Evolutionary conservation across 1,140 invertebrate species (phyloP).

Genomic region (Euborellia annulipes): DNA sequence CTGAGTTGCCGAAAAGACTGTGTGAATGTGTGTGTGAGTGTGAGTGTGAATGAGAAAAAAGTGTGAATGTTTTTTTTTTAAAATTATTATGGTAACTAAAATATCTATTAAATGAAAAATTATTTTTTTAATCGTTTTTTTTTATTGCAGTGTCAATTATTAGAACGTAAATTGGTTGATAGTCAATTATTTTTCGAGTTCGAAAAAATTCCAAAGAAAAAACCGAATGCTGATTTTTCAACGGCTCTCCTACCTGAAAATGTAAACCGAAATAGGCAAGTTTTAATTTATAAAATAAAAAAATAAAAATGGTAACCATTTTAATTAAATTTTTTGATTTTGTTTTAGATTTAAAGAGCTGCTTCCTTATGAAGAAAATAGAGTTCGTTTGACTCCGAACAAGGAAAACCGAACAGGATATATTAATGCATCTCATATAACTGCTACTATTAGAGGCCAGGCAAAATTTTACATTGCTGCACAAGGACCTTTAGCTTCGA

Average conservation of each 20-base stretch:
- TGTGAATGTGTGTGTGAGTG: no score
- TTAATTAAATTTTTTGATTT: not conserved
- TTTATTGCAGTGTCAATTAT: conserved; percentile 50
- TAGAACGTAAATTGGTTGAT: conserved; percentile 65
- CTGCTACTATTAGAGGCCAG: conserved; percentile 52
- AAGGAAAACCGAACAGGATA: conserved; percentile 71
- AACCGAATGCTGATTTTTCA: conserved; percentile 45
- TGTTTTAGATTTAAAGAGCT: conserved; percentile 48
- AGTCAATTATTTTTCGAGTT: conserved; percentile 73
- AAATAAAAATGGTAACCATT: not conserved
- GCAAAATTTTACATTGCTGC: conserved; percentile 73
- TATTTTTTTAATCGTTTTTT: conserved; percentile 6
- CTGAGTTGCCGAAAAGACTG: no score
- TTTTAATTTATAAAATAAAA: not conserved
- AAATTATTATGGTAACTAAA: not conserved
- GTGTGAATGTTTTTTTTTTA: no score
- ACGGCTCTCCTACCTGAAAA: conserved; percentile 51
- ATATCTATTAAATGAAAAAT: not conserved
- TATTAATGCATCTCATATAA: conserved; percentile 78
- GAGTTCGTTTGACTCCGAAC: conserved; percentile 56
- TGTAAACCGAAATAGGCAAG: conserved; percentile 31
- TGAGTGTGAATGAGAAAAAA: no score
- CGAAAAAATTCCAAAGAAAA: conserved; percentile 68
- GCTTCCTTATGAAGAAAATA: conserved; percentile 76
- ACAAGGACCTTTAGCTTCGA: conserved; percentile 49